These are phyloP conservation scores for Tapirus terrestris DNA, from an alignment of 2,113 vertebrate genomes.

Conservation along the genomic window DNA sequence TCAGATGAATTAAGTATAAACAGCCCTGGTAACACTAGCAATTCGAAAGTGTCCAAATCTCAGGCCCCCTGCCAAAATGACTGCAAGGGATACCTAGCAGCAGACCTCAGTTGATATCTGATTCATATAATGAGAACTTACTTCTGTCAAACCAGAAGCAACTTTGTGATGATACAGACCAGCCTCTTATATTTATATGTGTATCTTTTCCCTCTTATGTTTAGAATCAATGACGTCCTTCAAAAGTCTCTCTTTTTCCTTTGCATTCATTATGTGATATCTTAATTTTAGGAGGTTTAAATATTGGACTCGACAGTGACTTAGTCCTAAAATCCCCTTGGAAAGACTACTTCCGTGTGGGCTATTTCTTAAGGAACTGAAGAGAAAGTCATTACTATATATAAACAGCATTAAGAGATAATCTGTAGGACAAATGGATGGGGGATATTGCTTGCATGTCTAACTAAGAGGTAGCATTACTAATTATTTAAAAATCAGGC, in stretches of 20 bases:
- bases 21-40: neutral
- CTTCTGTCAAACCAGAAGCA: neutral
- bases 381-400: neutral
- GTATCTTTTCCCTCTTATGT: neutral
- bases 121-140: neutral
- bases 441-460: neutral
- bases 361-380: slow-evolving; percentile 20
- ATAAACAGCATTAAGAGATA: slow-evolving; percentile 21
- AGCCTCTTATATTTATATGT: neutral
- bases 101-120: neutral
- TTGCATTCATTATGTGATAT: neutral
- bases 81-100: neutral
- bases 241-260: slow-evolving; percentile 9
- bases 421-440: neutral
- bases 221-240: slow-evolving; percentile 11
- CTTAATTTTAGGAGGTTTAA: slow-evolving; percentile 32
- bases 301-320: neutral
- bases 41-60: neutral
- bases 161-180: neutral
- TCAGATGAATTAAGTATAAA: neutral
- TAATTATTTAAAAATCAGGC: slow-evolving; percentile 61
- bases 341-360: neutral
- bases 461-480: neutral
- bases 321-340: neutral
- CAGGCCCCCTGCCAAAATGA: neutral